phyloP scores from a whole-genome alignment of 2,888 invertebrate genomes.

The Carpatolechia fugitivella region DNA sequence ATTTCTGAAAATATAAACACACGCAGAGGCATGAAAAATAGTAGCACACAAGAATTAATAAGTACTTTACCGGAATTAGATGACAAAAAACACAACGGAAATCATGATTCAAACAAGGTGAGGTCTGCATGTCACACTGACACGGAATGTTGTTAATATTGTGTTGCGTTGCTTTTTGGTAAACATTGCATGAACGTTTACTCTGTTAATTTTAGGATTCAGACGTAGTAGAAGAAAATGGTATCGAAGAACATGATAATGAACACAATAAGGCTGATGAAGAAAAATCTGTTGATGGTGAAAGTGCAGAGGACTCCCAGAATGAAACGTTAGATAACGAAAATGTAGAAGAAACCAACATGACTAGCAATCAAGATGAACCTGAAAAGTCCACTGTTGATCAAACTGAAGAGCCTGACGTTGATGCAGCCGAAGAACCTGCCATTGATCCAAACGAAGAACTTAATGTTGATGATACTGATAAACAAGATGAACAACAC shows the following conservation, averaged over 20 bases:
- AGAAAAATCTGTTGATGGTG: slow-evolving; percentile 18
- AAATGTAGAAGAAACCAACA: slow-evolving; percentile 1
- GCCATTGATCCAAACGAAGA: background rate
- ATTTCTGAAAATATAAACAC: slow-evolving; percentile 57
- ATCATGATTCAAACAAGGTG: slow-evolving; percentile 51
- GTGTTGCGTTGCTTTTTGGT: slow-evolving; percentile 67
- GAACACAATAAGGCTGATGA: slow-evolving; percentile 15
- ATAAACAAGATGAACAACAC: background rate
- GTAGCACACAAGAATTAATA: slow-evolving; percentile 68
- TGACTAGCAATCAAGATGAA: background rate
- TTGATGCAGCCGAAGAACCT: slow-evolving; percentile 10
- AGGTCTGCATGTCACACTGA: slow-evolving; percentile 50
- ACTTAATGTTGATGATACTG: background rate
- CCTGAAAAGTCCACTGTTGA: background rate
- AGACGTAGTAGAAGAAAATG: slow-evolving; percentile 34
- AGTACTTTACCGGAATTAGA: slow-evolving; percentile 66
- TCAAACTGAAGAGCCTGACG: slow-evolving; percentile 1
- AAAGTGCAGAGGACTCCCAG: slow-evolving; percentile 16
- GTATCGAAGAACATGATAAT: slow-evolving; percentile 16
- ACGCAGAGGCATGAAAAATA: slow-evolving; percentile 58
- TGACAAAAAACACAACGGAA: slow-evolving; percentile 41
- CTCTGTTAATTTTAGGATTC: slow-evolving; percentile 65
- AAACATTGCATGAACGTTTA: slow-evolving; percentile 68
- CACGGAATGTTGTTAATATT: slow-evolving; percentile 49
- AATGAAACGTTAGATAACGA: slow-evolving; percentile 6